Percentiles rank a stretch among this genome's conserved stretches.
These are phyloP conservation scores for Mycteria americana DNA, from an alignment of 2,797 vertebrate species.

Conservation along the genomic window DNA sequence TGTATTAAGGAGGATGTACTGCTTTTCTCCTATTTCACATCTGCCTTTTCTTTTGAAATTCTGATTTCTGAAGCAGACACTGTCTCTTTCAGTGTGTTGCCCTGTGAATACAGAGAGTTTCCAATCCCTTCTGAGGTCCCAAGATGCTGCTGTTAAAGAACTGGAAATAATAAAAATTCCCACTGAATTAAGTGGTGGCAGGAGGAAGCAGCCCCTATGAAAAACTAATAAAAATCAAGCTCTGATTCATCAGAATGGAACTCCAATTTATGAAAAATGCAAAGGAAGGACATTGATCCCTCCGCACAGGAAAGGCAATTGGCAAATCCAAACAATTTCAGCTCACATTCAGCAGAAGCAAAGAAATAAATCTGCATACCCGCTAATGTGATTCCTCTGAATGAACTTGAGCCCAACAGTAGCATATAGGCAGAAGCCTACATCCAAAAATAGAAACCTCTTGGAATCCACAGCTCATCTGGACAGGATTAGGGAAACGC, in stretches of 20 bases:
- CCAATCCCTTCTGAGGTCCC: neutral
- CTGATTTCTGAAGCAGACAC: neutral
- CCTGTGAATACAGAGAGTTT: neutral
- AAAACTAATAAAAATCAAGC: neutral
- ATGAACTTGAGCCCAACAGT: slow-evolving; percentile 66
- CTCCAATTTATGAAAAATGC: neutral
- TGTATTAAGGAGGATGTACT: neutral
- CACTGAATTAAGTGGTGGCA: neutral
- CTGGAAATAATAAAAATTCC: neutral
- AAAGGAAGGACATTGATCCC: neutral
- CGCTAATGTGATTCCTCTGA: slow-evolving; percentile 29
- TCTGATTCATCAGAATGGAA: neutral
- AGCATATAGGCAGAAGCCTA: slow-evolving; percentile 53
- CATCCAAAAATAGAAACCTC: slow-evolving; percentile 46
- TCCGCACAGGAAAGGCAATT: neutral
- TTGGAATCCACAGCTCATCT: slow-evolving; percentile 70
- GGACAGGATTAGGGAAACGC: slow-evolving; percentile 63
- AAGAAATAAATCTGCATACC: slow-evolving; percentile 44
- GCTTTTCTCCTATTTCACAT: neutral
- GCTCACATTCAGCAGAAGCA: slow-evolving; percentile 5
- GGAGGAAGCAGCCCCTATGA: neutral
- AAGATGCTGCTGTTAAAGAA: neutral
- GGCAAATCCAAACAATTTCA: slow-evolving; percentile 24
- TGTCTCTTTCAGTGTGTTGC: neutral
- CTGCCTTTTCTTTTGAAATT: neutral